These are phyloP conservation scores for Oeneis ivallda DNA, from an alignment of 2,888 invertebrate genomes.

Conservation along the genomic window DNA sequence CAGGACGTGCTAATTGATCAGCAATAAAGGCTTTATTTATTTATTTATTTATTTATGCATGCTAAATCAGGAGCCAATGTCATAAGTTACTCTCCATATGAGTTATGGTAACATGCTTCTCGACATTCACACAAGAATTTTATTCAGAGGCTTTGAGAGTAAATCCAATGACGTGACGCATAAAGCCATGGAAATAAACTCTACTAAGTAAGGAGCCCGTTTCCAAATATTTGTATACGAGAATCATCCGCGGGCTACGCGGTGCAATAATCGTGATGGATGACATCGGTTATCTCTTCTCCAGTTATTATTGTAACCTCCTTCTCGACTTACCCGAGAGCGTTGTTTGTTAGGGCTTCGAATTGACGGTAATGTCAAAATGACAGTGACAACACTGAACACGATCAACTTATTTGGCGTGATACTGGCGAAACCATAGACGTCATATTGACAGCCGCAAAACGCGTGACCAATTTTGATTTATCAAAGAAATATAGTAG, in stretches of 20 bases:
- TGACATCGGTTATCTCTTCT: conserved; percentile 51
- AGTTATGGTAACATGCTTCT: neutral
- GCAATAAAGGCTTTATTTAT: too few species aligned
- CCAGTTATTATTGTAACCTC: conserved; percentile 40
- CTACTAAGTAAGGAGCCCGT: conserved; percentile 55
- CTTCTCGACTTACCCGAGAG: conserved; percentile 29
- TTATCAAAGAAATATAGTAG: too few species aligned
- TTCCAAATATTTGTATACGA: conserved; percentile 71
- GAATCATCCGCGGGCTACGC: conserved; percentile 68
- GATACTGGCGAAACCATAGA: too few species aligned
- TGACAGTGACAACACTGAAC: neutral
- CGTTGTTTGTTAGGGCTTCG: conserved; percentile 26
- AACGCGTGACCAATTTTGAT: too few species aligned
- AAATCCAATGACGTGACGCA: neutral
- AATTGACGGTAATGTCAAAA: neutral
- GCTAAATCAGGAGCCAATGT: too few species aligned
- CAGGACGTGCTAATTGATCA: too few species aligned
- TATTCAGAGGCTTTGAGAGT: neutral
- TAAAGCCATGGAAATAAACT: conserved; percentile 43
- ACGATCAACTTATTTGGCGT: neutral
- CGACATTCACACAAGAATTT: neutral
- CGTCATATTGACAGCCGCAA: too few species aligned
- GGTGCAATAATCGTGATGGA: conserved; percentile 73
- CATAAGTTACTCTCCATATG: too few species aligned
- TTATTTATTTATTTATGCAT: too few species aligned